These are phyloP conservation scores for Cephus spinipes DNA, from an alignment of 2,888 invertebrate genomes.

Conservation along the genomic window DNA sequence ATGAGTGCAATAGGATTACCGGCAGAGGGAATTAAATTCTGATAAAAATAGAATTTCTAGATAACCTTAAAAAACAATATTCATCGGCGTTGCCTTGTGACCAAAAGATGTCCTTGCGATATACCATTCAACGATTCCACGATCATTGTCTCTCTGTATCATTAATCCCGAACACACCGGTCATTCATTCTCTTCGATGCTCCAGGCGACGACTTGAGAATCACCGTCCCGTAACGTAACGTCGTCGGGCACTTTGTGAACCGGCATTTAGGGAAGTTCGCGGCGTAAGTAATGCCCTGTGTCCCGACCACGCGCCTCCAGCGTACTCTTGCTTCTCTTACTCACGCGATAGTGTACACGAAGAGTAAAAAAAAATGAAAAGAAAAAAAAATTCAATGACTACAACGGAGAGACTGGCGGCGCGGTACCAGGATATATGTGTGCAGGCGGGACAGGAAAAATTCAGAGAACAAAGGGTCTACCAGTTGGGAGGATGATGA, in stretches of 20 bases:
- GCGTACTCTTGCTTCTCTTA: neutral
- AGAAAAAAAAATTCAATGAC: neutral
- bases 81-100: neutral
- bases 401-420: neutral
- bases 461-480: neutral
- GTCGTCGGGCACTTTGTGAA: conserved; percentile 16
- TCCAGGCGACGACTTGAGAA: conserved; percentile 12
- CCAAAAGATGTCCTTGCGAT: neutral
- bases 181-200: neutral
- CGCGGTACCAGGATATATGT: neutral
- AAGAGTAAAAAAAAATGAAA: neutral
- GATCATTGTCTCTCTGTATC: neutral
- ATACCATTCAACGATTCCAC: neutral
- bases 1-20: neutral
- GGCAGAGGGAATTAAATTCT: neutral
- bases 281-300: conserved; percentile 11
- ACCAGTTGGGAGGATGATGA: neutral
- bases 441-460: neutral
- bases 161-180: neutral
- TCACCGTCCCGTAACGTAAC: conserved; percentile 20
- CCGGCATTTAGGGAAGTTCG: conserved; percentile 25
- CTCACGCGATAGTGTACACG: neutral
- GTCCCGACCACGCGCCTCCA: conserved; percentile 1
- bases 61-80: neutral
- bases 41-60: neutral